Conservation (phyloP, 2,888 invertebrate genomes). For the Camponotus fellah region DNA sequence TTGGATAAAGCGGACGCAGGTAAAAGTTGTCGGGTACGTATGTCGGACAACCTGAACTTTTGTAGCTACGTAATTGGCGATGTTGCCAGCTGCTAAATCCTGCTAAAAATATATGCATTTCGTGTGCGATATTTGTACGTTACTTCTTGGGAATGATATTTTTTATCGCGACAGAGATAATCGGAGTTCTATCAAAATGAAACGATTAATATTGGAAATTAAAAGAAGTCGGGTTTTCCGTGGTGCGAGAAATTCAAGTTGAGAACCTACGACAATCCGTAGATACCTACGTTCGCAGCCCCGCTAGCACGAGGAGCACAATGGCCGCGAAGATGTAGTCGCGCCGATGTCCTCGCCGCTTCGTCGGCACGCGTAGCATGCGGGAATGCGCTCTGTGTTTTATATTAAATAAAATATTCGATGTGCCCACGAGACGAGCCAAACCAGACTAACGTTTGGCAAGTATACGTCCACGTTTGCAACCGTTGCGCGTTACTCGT, state of each 20-base stretch:
- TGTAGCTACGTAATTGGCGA: background rate
- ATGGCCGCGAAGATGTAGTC: constrained; percentile 73
- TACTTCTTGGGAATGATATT: background rate
- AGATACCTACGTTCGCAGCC: constrained; percentile 72
- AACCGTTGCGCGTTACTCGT: background rate
- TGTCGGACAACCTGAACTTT: constrained; percentile 9
- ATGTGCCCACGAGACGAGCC: constrained; percentile 36
- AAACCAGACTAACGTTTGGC: constrained; percentile 62
- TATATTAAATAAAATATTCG: constrained; percentile 85
- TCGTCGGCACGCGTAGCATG: constrained; percentile 82
- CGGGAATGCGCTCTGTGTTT: constrained; percentile 80
- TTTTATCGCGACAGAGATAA: background rate
- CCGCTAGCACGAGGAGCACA: constrained; percentile 76
- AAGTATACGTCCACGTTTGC: constrained; percentile 40
- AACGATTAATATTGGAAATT: background rate
- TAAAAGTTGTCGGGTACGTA: constrained; percentile 12
- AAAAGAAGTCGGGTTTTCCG: background rate
- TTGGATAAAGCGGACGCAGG: constrained; percentile 19
- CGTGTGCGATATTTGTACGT: background rate
- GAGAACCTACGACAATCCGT: constrained; percentile 75
- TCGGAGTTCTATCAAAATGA: background rate
- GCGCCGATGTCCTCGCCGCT: constrained; percentile 73
- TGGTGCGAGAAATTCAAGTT: constrained; percentile 55
- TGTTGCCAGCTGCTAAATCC: background rate
- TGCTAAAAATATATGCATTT: background rate